Evolutionary conservation across 2,113 vertebrate genomes (phyloP), one percentile per base, ranked within the genome.

Genomic region (Tauraco erythrolophus): DNA sequence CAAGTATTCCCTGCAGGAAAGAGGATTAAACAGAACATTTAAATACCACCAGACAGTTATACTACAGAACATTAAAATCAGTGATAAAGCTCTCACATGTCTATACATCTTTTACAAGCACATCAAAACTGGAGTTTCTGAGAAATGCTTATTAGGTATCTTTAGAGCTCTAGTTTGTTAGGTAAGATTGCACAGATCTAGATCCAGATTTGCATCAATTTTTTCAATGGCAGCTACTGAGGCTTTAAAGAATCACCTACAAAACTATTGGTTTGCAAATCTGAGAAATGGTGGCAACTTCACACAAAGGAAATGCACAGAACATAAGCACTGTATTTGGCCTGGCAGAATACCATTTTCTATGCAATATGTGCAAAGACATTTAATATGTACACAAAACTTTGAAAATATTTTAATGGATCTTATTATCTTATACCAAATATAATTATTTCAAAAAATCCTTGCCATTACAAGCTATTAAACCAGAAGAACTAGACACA

Each of bases 1-100:
- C 94, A 99, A 98, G 94, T 99, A 99, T 15, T 99, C 99, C 97
- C 99, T 99, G 84, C 51, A 88, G 96, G 72, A 94, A 89, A 58
- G 51, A 96, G 62, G 30, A 92, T 92, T 88, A 89, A 94, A 71
- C 37, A 78, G 15, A 92, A 69, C 41, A 74, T 75, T 91, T 62
- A 74, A 93, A 82, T 88, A 56, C 17, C 35, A 79, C 9, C 7
- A 82, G 25, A 53, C 4, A 79, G 75, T 33, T 90, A 46, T 18
- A 58, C 51, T 68, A 68, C 25, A 93, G 64, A 6, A 2, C 14
- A 61, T 56, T 64, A 83, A 87, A 76, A 64, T 66, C 53, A 69
- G 23, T 39, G 35, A 66, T 12, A 88, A 88, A 91, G 35, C 30
- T 80, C 18, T 83, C 23, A 48, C 14, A 35, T 30, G 12, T 54